These are phyloP conservation scores for Meteorus sp. DNA, from an alignment of 1,140 invertebrate species.

Conservation along the genomic window DNA sequence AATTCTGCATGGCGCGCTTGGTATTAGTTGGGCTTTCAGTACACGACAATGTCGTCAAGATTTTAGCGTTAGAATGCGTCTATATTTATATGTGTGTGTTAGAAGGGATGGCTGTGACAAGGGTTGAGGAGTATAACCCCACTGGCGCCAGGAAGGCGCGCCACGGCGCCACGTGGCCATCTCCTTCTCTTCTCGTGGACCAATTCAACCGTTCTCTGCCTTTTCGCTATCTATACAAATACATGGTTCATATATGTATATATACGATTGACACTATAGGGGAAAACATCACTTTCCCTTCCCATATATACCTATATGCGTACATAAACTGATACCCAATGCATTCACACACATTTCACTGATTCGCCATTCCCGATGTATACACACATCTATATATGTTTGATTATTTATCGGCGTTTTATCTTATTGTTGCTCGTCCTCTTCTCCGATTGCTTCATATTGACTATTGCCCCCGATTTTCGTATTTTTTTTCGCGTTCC, in stretches of 20 bases:
- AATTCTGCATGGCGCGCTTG: too few species aligned
- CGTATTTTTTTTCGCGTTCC: too few species aligned
- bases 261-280: neutral
- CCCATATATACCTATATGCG: constrained; percentile 2
- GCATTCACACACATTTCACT: neutral
- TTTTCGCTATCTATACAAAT: constrained; percentile 13
- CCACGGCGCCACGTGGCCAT: constrained; percentile 57
- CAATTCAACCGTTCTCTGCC: constrained; percentile 3
- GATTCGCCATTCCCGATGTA: neutral
- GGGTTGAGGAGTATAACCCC: constrained; percentile 30
- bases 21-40: too few species aligned
- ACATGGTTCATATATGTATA: too few species aligned
- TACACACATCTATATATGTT: neutral
- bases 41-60: too few species aligned
- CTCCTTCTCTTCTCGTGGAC: constrained; percentile 34
- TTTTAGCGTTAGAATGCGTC: too few species aligned
- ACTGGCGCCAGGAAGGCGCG: constrained; percentile 53
- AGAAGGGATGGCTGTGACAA: neutral
- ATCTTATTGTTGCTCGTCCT: neutral
- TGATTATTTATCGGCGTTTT: neutral
- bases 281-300: constrained; percentile 5
- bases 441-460: neutral
- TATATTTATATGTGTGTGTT: neutral
- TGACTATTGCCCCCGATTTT: neutral
- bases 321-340: neutral